Percentiles rank a stretch among this genome's conserved stretches.
phyloP scores from a whole-genome alignment of 2,888 invertebrate genomes.

The Phortica magna region DNA sequence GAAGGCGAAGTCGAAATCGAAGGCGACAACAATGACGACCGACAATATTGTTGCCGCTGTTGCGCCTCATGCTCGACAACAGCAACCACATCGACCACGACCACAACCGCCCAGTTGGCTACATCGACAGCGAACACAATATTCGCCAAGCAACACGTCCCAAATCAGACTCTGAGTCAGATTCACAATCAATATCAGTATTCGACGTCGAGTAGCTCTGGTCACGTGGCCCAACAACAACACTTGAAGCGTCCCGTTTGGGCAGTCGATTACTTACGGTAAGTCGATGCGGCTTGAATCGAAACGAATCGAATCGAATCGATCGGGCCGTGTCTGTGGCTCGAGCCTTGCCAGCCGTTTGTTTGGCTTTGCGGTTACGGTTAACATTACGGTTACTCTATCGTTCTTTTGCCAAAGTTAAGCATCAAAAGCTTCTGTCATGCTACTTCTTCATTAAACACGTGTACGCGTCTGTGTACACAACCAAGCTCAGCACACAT shows the following conservation, averaged over 20 bases:
- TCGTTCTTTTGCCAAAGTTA: slow-evolving; percentile 16
- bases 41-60: slow-evolving; percentile 52
- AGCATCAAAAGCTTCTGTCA: slow-evolving; percentile 20
- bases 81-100: slow-evolving; percentile 70
- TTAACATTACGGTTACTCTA: slow-evolving; percentile 20
- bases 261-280: slow-evolving; percentile 84
- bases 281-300: slow-evolving; percentile 76
- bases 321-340: neutral
- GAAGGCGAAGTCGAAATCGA: slow-evolving; percentile 44
- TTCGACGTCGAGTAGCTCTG: slow-evolving; percentile 65
- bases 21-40: slow-evolving; percentile 55
- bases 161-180: neutral
- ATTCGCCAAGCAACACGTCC: neutral
- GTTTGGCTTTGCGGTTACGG: slow-evolving; percentile 26
- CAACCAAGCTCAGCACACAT: neutral
- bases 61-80: slow-evolving; percentile 63
- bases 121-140: slow-evolving; percentile 42
- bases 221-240: slow-evolving; percentile 54
- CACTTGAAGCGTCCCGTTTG: slow-evolving; percentile 79
- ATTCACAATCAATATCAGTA: too few relatives aligned
- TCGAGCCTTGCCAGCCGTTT: neutral
- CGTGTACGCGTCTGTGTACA: neutral
- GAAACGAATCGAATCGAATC: neutral
- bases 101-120: slow-evolving; percentile 53
- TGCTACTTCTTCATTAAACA: neutral